These are phyloP conservation scores for Alcedo quadribrachys DNA, from an alignment of 2,797 vertebrate species.

Conservation along the genomic window DNA sequence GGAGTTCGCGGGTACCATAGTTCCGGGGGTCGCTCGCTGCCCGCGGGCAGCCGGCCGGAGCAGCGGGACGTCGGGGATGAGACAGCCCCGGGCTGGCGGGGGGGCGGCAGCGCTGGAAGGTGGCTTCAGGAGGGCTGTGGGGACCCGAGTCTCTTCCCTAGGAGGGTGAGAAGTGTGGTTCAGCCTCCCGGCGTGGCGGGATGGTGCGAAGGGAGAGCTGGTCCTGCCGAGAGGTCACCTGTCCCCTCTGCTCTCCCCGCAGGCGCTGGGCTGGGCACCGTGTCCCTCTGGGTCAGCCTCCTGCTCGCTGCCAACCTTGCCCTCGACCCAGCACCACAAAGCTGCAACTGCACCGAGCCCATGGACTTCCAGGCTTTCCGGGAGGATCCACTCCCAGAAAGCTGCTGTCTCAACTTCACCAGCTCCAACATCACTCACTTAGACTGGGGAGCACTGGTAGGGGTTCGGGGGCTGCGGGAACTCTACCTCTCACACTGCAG, in stretches of 20 bases:
- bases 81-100: background rate
- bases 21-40: background rate
- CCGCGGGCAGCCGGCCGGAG: background rate
- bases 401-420: slow-evolving; percentile 88
- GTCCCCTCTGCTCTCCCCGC: background rate
- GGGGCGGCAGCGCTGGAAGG: background rate
- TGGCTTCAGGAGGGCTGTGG: background rate
- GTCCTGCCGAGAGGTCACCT: background rate
- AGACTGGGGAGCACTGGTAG: slow-evolving; percentile 79
- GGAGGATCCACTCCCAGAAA: slow-evolving; percentile 48
- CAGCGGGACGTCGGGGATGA: background rate
- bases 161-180: background rate
- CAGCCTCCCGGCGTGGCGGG: background rate
- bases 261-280: slow-evolving; percentile 67
- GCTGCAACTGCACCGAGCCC: slow-evolving; percentile 81
- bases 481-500: slow-evolving; percentile 86
- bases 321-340: background rate
- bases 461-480: slow-evolving; percentile 68
- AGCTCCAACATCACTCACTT: slow-evolving; percentile 79
- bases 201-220: background rate
- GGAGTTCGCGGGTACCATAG: too few species aligned
- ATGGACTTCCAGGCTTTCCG: slow-evolving; percentile 75
- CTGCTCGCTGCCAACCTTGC: slow-evolving; percentile 57
- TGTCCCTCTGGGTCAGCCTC: slow-evolving; percentile 34
- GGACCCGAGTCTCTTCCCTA: background rate